Conservation (phyloP, 2,113 vertebrate species). For the Aptenodytes forsteri region DNA sequence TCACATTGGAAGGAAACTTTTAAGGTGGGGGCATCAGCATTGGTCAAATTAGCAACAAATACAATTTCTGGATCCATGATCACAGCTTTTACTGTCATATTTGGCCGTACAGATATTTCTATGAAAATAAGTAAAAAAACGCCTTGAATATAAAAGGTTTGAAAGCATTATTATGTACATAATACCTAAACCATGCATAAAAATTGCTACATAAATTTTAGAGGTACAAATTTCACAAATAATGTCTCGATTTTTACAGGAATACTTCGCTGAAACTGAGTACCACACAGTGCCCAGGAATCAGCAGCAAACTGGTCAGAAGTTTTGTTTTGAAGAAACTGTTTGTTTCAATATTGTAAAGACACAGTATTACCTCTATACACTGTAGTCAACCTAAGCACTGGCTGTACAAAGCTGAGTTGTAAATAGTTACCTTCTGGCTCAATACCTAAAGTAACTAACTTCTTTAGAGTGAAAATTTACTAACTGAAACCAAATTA, state of each 20-base stretch:
- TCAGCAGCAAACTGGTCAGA: background rate
- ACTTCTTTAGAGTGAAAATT: background rate
- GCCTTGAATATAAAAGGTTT: background rate
- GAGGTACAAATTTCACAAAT: background rate
- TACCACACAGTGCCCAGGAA: background rate
- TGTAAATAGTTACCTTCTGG: background rate
- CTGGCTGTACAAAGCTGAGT: background rate
- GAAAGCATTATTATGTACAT: background rate
- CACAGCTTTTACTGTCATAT: slow-evolving; percentile 77
- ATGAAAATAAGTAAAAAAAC: background rate
- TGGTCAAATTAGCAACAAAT: slow-evolving; percentile 91
- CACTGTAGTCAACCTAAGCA: background rate
- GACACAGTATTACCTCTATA: background rate
- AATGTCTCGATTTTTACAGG: background rate
- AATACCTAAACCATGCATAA: background rate
- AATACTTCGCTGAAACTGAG: background rate
- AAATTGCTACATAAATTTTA: background rate
- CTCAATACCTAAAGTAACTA: background rate
- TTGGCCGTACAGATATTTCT: slow-evolving; percentile 59
- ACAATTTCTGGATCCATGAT: slow-evolving; percentile 93
- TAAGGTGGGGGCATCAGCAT: slow-evolving; percentile 87
- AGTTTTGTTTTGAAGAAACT: background rate
- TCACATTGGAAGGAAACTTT: slow-evolving; percentile 90
- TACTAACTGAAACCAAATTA: background rate
- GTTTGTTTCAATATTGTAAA: background rate